Percentiles rank a stretch among this genome's conserved stretches.
phyloP scores from a whole-genome alignment of 2,797 vertebrate genomes.

The Oreonectes daqikongensis region DNA sequence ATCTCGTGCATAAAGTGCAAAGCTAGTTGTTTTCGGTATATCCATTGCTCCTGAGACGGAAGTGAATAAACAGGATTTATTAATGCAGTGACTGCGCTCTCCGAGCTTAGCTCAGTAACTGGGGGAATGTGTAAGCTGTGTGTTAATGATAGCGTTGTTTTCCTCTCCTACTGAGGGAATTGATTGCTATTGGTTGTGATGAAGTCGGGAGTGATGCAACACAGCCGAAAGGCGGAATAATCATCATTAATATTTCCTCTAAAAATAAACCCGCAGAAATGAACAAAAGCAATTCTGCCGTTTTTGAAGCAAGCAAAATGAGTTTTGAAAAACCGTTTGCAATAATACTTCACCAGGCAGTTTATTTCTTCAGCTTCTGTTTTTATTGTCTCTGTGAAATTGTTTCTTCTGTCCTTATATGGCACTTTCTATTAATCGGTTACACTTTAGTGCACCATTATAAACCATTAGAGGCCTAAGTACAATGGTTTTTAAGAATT shows the following conservation, averaged over 20 bases:
- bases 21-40: conserved; percentile 35
- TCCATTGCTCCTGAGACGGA: conserved; percentile 17
- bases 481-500: not conserved
- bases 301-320: conserved; percentile 64
- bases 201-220: conserved; percentile 76
- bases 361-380: conserved; percentile 46
- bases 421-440: not conserved
- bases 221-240: conserved; percentile 72
- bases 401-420: not conserved
- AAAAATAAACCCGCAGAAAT: conserved; percentile 79
- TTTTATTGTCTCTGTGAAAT: conserved; percentile 3
- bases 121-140: conserved; percentile 57
- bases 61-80: conserved; percentile 45
- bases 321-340: conserved; percentile 39
- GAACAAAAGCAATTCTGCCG: conserved; percentile 71
- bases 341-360: conserved; percentile 21
- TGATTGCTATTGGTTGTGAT: conserved; percentile 80
- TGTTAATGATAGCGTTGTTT: conserved; percentile 74
- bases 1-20: conserved; percentile 26
- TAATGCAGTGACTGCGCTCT: conserved; percentile 48
- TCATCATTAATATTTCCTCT: conserved; percentile 81
- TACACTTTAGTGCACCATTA: not conserved
- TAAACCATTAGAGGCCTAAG: not conserved
- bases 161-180: conserved; percentile 74
- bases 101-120: conserved; percentile 38